These are phyloP conservation scores for Oncorhynchus gorbuscha DNA, from an alignment of 2,113 vertebrate genomes.

Conservation along the genomic window DNA sequence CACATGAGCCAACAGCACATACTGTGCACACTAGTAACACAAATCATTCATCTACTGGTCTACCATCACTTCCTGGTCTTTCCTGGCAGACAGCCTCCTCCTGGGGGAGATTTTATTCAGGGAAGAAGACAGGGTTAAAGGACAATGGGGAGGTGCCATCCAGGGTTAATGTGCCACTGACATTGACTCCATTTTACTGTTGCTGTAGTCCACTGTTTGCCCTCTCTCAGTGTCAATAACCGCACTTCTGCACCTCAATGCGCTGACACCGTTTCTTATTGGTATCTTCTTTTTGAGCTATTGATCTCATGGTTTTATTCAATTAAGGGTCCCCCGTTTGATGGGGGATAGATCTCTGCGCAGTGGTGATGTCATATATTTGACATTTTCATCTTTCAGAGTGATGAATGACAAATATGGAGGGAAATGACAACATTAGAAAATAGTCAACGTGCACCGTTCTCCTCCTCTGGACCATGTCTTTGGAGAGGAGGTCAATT, in stretches of 20 bases:
- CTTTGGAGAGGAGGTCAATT: conserved; percentile 13
- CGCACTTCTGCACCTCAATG: conserved; percentile 43
- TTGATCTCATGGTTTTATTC: conserved; percentile 69
- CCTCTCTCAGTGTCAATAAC: conserved; percentile 45
- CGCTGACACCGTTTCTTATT: conserved; percentile 56
- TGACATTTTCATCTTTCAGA: conserved; percentile 64
- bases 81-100: neutral
- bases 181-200: conserved; percentile 16
- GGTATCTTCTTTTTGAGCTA: conserved; percentile 65
- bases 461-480: conserved; percentile 20
- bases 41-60: neutral
- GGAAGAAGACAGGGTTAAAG: neutral
- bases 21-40: neutral
- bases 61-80: neutral
- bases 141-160: neutral
- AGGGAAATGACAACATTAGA: conserved; percentile 42
- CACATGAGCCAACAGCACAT: neutral
- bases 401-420: conserved; percentile 56
- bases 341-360: conserved; percentile 61
- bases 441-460: conserved; percentile 2
- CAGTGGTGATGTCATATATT: conserved; percentile 61
- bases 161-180: neutral
- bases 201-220: conserved; percentile 13
- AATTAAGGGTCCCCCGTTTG: conserved; percentile 58
- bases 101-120: neutral